Base-by-base conservation (phyloP, 2,797 vertebrate genomes). In the Coendou prehensilis region DNA sequence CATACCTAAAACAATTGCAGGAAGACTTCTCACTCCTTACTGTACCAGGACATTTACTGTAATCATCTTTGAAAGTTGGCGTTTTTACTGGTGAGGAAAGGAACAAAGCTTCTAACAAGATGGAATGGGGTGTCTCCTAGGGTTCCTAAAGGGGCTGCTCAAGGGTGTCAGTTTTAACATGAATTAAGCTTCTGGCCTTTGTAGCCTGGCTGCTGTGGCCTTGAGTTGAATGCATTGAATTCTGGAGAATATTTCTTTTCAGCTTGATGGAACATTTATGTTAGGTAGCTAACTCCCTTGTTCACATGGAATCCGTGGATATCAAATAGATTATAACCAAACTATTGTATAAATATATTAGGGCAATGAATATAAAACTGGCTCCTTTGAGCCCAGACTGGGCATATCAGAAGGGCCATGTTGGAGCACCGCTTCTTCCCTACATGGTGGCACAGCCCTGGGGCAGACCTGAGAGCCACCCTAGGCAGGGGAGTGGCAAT, bases 201-300 rank as follows among this genome's bases (percentile, higher is more conserved):
- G 30, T 89, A 61, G 61, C 71, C 54, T 84, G 57, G 17, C 76
- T 79, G 87, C 88, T 79, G 88, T 82, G 92, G 92, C 11, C 67
- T 95, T 86, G 76, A 84, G 88, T 37, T 20, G 86, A 89, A 81
- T 78, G 71, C n/a, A 17, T 33, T 87, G 33, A 37, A 56, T 81
- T 93, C 41, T 73, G 75, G 59, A 50, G 76, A 87, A 3, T 73
- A 15, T 93, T 89, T 91, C 71, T 87, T 64, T 87, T 86, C 76
- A n/a, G 59, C 93, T 52, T 94, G 45, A 26, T 79, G 20, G 52
- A 37, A 37, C 1, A 9, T 79, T 50, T 30, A 23, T 71, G 30
- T 57, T 73, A n/a, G 61, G 82, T 82, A 71, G 81, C 37, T 73
- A 56, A 47, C 69, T 33, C 80, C n/a, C 28, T 71, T 52, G 18